phyloP scores from a whole-genome alignment of 2,888 invertebrate genomes.

The Agrochola lychnidis region DNA sequence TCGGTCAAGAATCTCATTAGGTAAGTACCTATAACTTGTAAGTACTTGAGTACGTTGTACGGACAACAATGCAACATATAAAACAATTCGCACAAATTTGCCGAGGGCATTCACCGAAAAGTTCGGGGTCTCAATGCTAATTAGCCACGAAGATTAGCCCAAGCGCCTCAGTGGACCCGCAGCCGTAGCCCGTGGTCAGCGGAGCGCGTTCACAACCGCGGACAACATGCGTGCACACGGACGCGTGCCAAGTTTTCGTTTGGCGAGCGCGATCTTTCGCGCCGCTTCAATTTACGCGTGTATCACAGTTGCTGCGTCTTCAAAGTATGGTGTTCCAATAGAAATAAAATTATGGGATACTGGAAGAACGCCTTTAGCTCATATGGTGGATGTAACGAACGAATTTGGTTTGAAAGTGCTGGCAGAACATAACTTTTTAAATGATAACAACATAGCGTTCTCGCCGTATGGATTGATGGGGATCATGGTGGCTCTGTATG shows the following conservation, averaged over 20 bases:
- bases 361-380: slow-evolving; percentile 91
- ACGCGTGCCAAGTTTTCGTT: slow-evolving; percentile 73
- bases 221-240: slow-evolving; percentile 82
- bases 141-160: slow-evolving; percentile 83
- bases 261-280: slow-evolving; percentile 61
- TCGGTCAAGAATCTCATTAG: slow-evolving; percentile 50
- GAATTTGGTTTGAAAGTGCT: slow-evolving; percentile 93
- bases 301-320: slow-evolving; percentile 64
- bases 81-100: slow-evolving; percentile 69
- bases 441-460: slow-evolving; percentile 95
- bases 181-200: slow-evolving; percentile 74
- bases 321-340: slow-evolving; percentile 83
- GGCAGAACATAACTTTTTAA: slow-evolving; percentile 93
- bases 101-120: slow-evolving; percentile 88
- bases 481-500: slow-evolving; percentile 94
- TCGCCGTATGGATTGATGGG: slow-evolving; percentile 96
- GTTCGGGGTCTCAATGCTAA: slow-evolving; percentile 82
- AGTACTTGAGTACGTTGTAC: slow-evolving; percentile 27
- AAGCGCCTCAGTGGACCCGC: slow-evolving; percentile 67
- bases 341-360: slow-evolving; percentile 88
- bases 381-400: slow-evolving; percentile 95
- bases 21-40: not conserved
- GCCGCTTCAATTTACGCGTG: slow-evolving; percentile 70
- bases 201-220: slow-evolving; percentile 82
- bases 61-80: slow-evolving; percentile 64